Conservation (phyloP, 2,797 vertebrate species). For the Mormyrops attenuatus region DNA sequence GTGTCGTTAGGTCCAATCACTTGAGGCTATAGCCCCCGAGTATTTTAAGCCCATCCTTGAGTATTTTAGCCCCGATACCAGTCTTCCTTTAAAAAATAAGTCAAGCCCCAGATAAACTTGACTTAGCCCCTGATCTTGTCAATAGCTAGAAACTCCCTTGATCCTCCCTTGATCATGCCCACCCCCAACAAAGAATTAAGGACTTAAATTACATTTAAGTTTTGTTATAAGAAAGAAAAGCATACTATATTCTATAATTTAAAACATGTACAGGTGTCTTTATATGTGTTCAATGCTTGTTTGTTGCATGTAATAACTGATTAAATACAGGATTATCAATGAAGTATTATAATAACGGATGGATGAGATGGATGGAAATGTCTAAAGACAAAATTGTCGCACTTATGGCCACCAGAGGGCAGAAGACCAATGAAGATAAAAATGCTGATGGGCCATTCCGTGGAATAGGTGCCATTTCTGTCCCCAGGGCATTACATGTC, state of each 20-base stretch:
- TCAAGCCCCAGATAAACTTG: no score
- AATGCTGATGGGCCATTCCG: neutral
- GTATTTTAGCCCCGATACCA: no score
- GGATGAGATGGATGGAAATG: neutral
- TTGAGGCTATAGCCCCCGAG: no score
- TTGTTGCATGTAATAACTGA: neutral
- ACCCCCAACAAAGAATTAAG: neutral
- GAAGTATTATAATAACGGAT: neutral
- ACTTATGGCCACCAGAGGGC: neutral
- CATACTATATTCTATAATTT: neutral
- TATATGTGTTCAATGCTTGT: neutral
- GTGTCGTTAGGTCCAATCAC: no score
- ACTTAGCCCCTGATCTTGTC: neutral
- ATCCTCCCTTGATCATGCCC: neutral
- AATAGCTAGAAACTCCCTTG: neutral
- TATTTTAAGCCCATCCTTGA: no score
- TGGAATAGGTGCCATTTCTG: neutral
- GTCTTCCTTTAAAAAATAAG: no score
- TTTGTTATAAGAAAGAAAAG: neutral
- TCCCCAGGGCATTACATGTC: neutral
- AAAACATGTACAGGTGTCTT: neutral
- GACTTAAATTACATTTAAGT: neutral
- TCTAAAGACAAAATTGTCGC: neutral
- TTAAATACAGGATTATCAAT: neutral
- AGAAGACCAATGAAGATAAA: neutral